phyloP scores from a whole-genome alignment of 2,113 vertebrate species.

The Neoarius graeffei region DNA sequence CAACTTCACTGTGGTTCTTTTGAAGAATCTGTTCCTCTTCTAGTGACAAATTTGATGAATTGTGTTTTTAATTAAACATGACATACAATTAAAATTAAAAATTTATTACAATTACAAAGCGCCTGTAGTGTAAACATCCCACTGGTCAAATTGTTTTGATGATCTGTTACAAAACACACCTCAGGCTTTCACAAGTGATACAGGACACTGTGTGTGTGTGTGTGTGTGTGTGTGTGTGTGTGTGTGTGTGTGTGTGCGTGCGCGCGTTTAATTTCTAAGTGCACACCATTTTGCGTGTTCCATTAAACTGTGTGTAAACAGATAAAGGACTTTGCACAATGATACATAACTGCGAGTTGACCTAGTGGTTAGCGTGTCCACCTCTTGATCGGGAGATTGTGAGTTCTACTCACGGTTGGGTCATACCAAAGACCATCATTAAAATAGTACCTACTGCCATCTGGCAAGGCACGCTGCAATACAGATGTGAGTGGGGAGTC shows the following conservation, averaged over 20 bases:
- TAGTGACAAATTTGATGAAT: not conserved
- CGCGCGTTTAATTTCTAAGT: not conserved
- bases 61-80: not conserved
- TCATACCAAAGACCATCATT: too few relatives aligned
- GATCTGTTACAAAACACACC: constrained; percentile 1
- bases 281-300: not conserved
- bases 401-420: too few relatives aligned
- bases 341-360: not conserved
- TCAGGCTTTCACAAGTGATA: constrained; percentile 12
- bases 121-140: constrained; percentile 12
- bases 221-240: constrained; percentile 18
- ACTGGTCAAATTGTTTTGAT: not conserved
- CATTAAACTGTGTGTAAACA: not conserved
- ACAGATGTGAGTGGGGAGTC: too few relatives aligned
- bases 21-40: not conserved
- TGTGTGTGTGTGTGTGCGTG: too few relatives aligned
- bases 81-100: not conserved
- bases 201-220: constrained; percentile 6
- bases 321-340: not conserved
- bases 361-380: too few relatives aligned
- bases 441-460: too few relatives aligned
- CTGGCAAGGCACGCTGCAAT: too few relatives aligned
- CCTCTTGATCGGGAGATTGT: too few relatives aligned
- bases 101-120: not conserved
- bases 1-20: not conserved